These are phyloP conservation scores for Archocentrus centrarchus DNA, from an alignment of 2,113 vertebrate genomes.

Conservation along the genomic window DNA sequence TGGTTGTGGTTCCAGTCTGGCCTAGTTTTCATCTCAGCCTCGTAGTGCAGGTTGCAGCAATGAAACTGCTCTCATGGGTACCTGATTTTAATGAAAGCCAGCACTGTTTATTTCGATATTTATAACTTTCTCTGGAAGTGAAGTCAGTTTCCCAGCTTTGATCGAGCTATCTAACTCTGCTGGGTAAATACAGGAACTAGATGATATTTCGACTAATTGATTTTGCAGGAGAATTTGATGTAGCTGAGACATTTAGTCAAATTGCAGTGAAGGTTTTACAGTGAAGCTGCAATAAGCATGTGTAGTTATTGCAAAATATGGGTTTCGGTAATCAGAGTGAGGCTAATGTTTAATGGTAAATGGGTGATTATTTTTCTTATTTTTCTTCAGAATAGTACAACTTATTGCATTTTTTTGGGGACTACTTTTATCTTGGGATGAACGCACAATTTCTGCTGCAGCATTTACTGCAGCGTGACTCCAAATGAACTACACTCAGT, in stretches of 20 bases:
- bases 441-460: neutral
- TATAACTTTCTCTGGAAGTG: slow-evolving; percentile 13
- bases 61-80: slow-evolving; percentile 7
- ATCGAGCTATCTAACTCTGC: neutral
- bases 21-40: slow-evolving; percentile 38
- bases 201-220: neutral
- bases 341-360: neutral
- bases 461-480: neutral
- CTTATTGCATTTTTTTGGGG: no score
- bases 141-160: neutral
- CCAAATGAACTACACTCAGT: neutral
- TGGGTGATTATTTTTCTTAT: neutral
- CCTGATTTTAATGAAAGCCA: neutral
- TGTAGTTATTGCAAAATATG: neutral
- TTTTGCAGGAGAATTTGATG: neutral
- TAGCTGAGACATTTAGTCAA: neutral
- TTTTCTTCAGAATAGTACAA: no score
- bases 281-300: no score
- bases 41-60: slow-evolving; percentile 45
- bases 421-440: neutral
- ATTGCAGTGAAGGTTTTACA: no score
- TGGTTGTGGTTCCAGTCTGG: slow-evolving; percentile 61
- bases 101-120: slow-evolving; percentile 4
- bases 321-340: neutral
- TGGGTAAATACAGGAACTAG: slow-evolving; percentile 8